Evolutionary conservation across 1,140 invertebrate genomes (phyloP).

Genomic region (Polyergus mexicanus): DNA sequence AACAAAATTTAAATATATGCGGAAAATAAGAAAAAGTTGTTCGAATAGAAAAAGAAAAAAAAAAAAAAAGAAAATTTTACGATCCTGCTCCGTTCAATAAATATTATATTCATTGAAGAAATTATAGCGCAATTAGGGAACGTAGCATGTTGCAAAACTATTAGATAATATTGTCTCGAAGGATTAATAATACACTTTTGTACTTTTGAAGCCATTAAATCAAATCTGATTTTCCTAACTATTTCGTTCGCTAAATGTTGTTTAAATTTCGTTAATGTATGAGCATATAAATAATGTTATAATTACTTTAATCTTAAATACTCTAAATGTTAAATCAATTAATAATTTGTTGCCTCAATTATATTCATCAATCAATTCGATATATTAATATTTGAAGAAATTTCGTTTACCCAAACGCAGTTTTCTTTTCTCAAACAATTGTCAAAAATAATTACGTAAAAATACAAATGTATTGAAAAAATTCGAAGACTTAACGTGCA

Average conservation of each 20-base stretch:
- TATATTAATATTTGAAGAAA: background rate
- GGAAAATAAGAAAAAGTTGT: background rate
- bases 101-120: background rate
- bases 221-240: background rate
- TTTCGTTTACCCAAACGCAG: background rate
- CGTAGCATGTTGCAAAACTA: background rate
- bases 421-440: background rate
- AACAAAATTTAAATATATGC: background rate
- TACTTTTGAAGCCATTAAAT: background rate
- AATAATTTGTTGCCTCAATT: background rate
- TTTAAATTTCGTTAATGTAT: too few relatives aligned
- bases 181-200: background rate
- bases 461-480: background rate
- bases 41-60: background rate
- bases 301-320: background rate
- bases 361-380: constrained; percentile 17
- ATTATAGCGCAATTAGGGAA: background rate
- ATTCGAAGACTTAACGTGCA: too few relatives aligned
- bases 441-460: background rate
- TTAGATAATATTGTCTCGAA: background rate
- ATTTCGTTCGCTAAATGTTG: background rate
- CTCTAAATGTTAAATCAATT: background rate
- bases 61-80: constrained; percentile 5
- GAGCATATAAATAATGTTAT: background rate
- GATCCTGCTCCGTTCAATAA: background rate